phyloP scores from a whole-genome alignment of 1,140 invertebrate genomes.

The Drosophila triauraria region DNA sequence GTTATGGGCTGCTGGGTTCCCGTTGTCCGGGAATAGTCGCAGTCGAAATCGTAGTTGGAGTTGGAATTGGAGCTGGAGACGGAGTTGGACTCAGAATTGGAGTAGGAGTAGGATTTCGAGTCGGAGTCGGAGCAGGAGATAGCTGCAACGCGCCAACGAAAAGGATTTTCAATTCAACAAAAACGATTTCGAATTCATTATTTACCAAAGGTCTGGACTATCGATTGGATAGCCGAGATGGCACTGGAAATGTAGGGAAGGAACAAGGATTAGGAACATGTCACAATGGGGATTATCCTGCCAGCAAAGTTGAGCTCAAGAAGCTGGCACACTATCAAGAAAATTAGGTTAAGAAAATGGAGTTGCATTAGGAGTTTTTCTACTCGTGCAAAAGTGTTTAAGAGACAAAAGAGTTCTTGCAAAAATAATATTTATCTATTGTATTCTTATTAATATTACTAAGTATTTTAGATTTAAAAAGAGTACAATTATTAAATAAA shows the following conservation, averaged over 20 bases:
- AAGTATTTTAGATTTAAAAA: no score
- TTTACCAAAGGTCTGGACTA: conserved; percentile 55
- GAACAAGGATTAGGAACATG: neutral
- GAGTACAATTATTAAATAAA: no score
- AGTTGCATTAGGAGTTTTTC: neutral
- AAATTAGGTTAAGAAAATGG: conserved; percentile 7
- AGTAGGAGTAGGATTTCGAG: conserved; percentile 1
- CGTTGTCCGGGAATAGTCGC: conserved; percentile 22
- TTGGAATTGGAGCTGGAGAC: neutral
- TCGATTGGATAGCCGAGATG: conserved; percentile 21
- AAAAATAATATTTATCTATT: no score
- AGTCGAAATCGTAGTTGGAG: neutral
- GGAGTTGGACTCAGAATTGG: neutral
- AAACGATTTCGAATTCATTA: conserved; percentile 75
- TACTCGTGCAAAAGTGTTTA: no score
- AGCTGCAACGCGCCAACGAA: conserved; percentile 53
- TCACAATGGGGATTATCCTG: neutral
- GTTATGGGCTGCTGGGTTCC: conserved; percentile 35
- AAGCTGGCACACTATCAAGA: neutral
- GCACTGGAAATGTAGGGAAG: neutral
- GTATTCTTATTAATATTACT: no score
- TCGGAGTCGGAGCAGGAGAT: conserved; percentile 30
- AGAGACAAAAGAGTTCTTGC: fast-evolving
- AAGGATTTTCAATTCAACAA: conserved; percentile 81
- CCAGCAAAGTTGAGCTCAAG: neutral